Conservation (phyloP, 2,113 vertebrate species). For the Athene noctua region DNA sequence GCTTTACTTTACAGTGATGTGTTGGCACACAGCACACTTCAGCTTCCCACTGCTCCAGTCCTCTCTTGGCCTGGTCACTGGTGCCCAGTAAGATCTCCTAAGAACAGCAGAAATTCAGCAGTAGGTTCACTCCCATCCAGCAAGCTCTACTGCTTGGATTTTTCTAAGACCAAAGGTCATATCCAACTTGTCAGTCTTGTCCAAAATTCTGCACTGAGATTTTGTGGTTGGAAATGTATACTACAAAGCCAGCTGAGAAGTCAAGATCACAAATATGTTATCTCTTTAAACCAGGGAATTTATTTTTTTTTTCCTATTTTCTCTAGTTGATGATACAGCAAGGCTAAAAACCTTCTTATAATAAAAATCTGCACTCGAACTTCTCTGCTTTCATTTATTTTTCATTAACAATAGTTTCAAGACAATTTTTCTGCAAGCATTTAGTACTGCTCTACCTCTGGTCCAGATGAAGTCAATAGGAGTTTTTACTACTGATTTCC, state of each 20-base stretch:
- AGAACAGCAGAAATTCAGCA: neutral
- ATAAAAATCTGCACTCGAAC: neutral
- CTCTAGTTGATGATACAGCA: neutral
- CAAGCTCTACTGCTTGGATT: neutral
- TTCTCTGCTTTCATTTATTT: neutral
- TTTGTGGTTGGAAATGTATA: neutral
- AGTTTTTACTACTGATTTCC: neutral
- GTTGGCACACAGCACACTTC: neutral
- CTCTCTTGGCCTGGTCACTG: neutral
- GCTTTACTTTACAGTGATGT: neutral
- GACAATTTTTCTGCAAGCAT: neutral
- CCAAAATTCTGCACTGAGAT: neutral
- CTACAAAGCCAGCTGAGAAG: neutral
- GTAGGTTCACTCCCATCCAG: neutral
- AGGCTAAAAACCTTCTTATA: neutral
- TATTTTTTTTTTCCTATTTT: neutral
- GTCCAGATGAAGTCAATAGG: neutral
- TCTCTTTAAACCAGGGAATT: neutral
- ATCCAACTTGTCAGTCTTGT: neutral
- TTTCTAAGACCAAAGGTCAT: neutral
- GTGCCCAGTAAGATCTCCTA: neutral
- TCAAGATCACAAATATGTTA: neutral
- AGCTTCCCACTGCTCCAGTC: neutral
- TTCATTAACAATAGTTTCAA: neutral
- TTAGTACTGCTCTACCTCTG: neutral